These are phyloP conservation scores for Mallotus villosus DNA, from an alignment of 2,797 vertebrate genomes.

Conservation along the genomic window DNA sequence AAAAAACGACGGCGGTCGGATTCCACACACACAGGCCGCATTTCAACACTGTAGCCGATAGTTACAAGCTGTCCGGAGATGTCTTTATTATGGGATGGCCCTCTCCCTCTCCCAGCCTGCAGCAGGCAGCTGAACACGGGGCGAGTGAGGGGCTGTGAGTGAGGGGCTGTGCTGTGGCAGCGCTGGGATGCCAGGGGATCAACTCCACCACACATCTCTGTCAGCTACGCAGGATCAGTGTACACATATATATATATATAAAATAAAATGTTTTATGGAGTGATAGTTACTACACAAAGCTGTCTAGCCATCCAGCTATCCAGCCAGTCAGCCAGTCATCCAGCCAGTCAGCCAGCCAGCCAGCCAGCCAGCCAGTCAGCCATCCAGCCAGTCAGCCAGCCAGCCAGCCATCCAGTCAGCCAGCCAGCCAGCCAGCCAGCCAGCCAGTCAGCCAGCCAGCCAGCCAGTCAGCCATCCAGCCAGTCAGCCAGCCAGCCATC, in stretches of 20 bases:
- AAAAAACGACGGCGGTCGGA: conserved; percentile 65
- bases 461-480: background rate
- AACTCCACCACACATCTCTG: background rate
- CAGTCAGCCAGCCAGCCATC: background rate
- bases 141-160: background rate
- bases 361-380: too few species aligned
- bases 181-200: background rate
- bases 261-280: background rate
- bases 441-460: background rate
- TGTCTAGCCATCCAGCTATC: background rate
- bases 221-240: too few species aligned
- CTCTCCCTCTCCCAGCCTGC: conserved; percentile 9
- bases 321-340: background rate
- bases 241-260: too few species aligned
- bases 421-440: too few species aligned
- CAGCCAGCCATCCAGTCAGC: background rate
- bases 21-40: conserved; percentile 62
- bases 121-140: conserved; percentile 8
- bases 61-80: conserved; percentile 77
- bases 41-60: conserved; percentile 74
- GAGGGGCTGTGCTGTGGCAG: background rate
- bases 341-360: background rate
- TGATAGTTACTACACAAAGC: background rate
- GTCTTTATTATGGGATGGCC: conserved; percentile 69
- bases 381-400: background rate